These are phyloP conservation scores for Gambusia holbrooki DNA, from an alignment of 2,113 vertebrate genomes.

Conservation along the genomic window DNA sequence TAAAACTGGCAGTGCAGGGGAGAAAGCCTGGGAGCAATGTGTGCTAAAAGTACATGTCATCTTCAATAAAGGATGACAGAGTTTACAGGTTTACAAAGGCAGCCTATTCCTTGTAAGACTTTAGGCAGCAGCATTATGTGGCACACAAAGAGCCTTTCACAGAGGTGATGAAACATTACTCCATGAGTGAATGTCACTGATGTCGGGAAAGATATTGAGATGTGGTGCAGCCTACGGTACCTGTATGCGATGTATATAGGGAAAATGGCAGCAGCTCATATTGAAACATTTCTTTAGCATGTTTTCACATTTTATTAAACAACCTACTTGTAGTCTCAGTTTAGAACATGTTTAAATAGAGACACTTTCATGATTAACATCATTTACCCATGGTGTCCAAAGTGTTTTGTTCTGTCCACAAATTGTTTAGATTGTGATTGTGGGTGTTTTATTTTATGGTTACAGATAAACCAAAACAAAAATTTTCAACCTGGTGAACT, in stretches of 20 bases:
- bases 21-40: constrained; percentile 65
- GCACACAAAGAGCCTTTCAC: constrained; percentile 54
- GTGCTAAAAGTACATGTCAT: constrained; percentile 78
- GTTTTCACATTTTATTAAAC: neutral
- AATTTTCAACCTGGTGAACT: too few species aligned
- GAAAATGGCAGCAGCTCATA: constrained; percentile 9
- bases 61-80: constrained; percentile 75
- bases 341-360: neutral
- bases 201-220: constrained; percentile 33
- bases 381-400: too few species aligned
- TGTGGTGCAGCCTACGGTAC: constrained; percentile 33
- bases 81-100: constrained; percentile 70
- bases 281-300: neutral
- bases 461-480: too few species aligned
- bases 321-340: constrained; percentile 6
- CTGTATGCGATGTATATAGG: constrained; percentile 39
- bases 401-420: too few species aligned
- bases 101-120: constrained; percentile 54
- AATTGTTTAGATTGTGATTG: too few species aligned
- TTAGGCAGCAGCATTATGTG: constrained; percentile 46
- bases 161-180: constrained; percentile 50
- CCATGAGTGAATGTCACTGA: constrained; percentile 41
- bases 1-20: constrained; percentile 59
- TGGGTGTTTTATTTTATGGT: too few species aligned
- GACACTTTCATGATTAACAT: neutral